These are phyloP conservation scores for Tympanuchus pallidicinctus DNA, from an alignment of 2,113 vertebrate genomes.

Conservation along the genomic window DNA sequence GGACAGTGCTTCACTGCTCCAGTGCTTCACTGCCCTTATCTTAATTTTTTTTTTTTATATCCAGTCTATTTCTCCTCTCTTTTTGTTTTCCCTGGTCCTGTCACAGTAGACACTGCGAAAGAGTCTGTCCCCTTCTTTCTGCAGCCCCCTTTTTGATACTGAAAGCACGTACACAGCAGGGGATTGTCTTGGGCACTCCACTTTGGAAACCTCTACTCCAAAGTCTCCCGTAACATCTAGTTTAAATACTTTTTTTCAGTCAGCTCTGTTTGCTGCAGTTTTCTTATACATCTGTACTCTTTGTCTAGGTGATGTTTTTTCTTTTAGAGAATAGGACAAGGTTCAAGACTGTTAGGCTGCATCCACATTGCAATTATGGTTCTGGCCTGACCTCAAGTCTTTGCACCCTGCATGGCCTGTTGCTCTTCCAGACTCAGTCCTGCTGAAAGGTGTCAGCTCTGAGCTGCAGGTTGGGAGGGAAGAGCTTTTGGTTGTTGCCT, in stretches of 20 bases:
- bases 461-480: not conserved
- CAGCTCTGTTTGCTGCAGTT: not conserved
- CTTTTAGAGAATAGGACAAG: not conserved
- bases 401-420: not conserved
- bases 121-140: no score
- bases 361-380: not conserved
- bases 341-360: not conserved
- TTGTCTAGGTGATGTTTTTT: not conserved
- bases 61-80: no score
- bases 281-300: not conserved
- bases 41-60: not conserved
- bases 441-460: not conserved
- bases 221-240: not conserved
- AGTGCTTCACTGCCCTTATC: no score
- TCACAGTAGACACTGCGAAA: no score
- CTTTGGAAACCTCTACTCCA: not conserved
- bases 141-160: no score
- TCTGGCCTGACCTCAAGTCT: not conserved
- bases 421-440: not conserved
- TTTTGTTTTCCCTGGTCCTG: no score
- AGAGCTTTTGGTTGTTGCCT: not conserved
- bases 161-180: not conserved
- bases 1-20: no score
- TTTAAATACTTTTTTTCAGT: not conserved
- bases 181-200: not conserved